Evolutionary conservation across 2,888 invertebrate genomes (phyloP), one percentile per base, ranked within the genome.

Genomic region (Drosophila glabriapex): DNA sequence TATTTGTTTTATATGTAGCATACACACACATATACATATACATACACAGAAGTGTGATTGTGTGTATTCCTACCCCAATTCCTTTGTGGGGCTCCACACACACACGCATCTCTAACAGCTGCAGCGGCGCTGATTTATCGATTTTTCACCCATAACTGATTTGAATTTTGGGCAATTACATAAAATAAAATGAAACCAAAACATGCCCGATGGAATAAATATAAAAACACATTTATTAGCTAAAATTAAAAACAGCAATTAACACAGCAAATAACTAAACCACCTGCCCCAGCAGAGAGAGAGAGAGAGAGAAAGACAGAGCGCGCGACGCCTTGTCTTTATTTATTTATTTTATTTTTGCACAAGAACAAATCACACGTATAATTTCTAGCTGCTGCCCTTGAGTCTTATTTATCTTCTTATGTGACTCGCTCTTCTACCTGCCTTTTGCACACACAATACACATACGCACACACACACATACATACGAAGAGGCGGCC

Each of bases 51-150:
- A 43, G 43, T 46, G 22, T 55, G 66, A 79, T 41, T 70, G 50
- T 60, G 28, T 54, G 56, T 41, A 43, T 89, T 85, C 79, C 86
- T 85, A 89, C 90, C 80, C 89, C 85, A 85, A 90, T 85, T 85
- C 80, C 84, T 70, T 68, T 68, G 62, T 82, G 80, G 80, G 59
- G 75, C 79, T 75, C 83, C 83, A 75, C 83, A 35, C 35, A 35
- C 54, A 31, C 73, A 89, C 85, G 82, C 84, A 83, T 76, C 76
- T 52, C 70, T 63, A 74, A 78, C 83, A 86, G 89, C 81, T 85
- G 85, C 85, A 85, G 84, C 83, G 84, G 85, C 85, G 85, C 85
- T 85, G 85, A 85, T 85, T 85, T 85, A 85, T 85, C 74, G 90
- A 85, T 85, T 85, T 85, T 85, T 90, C 85, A 73, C 80, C 75